Conservation (phyloP, 2,888 invertebrate species). For the Perdita meconis region DNA sequence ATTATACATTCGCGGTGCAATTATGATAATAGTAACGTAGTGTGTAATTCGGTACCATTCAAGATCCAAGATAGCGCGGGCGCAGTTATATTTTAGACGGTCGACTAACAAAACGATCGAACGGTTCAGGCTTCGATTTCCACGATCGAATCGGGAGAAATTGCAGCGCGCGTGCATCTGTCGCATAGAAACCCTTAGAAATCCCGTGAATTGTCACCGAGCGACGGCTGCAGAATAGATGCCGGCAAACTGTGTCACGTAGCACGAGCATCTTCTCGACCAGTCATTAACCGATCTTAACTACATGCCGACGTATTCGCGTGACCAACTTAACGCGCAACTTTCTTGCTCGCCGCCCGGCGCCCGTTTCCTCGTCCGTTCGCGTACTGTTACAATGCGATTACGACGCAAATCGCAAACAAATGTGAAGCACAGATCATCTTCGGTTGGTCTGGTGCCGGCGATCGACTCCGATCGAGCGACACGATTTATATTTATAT, state of each 20-base stretch:
- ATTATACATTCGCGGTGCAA: too few species aligned
- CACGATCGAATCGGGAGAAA: not conserved
- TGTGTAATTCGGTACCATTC: too few species aligned
- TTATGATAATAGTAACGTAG: too few species aligned
- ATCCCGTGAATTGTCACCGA: constrained; percentile 39
- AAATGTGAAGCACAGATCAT: constrained; percentile 21
- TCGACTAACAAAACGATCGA: too few species aligned
- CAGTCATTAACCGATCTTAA: constrained; percentile 65
- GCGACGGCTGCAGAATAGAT: constrained; percentile 11
- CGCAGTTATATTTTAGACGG: too few species aligned
- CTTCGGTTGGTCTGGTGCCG: not conserved
- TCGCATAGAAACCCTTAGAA: constrained; percentile 20
- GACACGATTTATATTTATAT: not conserved
- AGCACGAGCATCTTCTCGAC: constrained; percentile 47
- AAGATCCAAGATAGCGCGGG: too few species aligned
- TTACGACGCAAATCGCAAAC: constrained; percentile 43
- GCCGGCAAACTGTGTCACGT: constrained; percentile 64
- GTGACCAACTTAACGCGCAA: constrained; percentile 70
- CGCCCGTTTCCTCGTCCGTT: constrained; percentile 42
- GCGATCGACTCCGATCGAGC: too few species aligned
- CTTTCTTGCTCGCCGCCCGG: constrained; percentile 49
- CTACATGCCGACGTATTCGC: constrained; percentile 56
- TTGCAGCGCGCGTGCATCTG: constrained; percentile 26
- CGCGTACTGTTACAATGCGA: constrained; percentile 39
- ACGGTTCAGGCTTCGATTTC: not conserved